Conservation (phyloP, 2,888 invertebrate genomes). For the Rhagonycha lutea region DNA sequence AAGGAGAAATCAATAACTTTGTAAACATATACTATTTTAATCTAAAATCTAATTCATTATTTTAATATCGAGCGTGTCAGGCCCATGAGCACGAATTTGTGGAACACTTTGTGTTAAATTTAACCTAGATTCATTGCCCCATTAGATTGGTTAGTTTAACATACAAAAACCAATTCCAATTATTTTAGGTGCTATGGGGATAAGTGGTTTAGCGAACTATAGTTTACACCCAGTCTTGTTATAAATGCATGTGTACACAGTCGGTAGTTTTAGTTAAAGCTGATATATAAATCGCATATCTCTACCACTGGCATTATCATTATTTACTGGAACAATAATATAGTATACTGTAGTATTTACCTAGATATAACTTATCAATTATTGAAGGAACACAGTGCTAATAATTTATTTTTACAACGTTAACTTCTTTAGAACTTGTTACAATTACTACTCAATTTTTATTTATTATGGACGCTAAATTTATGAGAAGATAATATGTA, state of each 20-base stretch:
- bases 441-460: background rate
- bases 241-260: slow-evolving; percentile 18
- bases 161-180: slow-evolving; percentile 5
- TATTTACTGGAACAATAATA: background rate
- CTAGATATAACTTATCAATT: background rate
- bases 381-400: background rate
- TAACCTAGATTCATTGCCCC: slow-evolving; percentile 7
- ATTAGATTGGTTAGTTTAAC: slow-evolving; percentile 4
- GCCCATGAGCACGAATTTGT: background rate
- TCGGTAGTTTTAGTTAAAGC: slow-evolving; percentile 9
- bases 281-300: slow-evolving; percentile 3
- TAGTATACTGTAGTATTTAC: background rate
- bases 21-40: background rate
- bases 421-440: background rate
- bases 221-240: slow-evolving; percentile 14
- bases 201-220: slow-evolving; percentile 15
- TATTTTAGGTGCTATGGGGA: slow-evolving; percentile 10
- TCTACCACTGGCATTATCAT: background rate
- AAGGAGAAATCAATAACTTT: background rate
- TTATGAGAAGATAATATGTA: background rate
- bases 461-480: background rate
- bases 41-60: background rate
- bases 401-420: background rate
- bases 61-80: background rate
- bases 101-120: slow-evolving; percentile 3